Percentiles rank a stretch among this genome's conserved stretches.
These are phyloP conservation scores for Synodontis membranacea DNA, from an alignment of 2,113 vertebrate species.

Conservation along the genomic window DNA sequence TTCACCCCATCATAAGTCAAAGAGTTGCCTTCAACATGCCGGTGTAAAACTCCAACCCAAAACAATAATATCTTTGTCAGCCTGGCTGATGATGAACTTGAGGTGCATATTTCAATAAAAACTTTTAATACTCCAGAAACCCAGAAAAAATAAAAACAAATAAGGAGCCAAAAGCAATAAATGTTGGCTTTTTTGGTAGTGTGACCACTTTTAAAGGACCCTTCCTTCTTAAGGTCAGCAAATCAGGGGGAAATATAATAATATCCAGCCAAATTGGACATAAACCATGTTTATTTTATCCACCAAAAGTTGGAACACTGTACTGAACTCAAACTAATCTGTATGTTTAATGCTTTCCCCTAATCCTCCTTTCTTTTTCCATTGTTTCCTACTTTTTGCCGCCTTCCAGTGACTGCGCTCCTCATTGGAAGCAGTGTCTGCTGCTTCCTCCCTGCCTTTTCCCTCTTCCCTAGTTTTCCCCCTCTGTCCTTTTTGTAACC, in stretches of 20 bases:
- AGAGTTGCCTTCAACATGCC: conserved; percentile 47
- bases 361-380: conserved; percentile 16
- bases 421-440: conserved; percentile 61
- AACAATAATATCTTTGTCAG: conserved; percentile 58
- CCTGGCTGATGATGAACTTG: conserved; percentile 32
- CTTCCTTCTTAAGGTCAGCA: conserved; percentile 16
- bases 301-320: not conserved
- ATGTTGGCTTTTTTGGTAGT: conserved; percentile 27
- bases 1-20: conserved; percentile 55
- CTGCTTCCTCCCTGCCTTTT: conserved; percentile 18
- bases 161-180: conserved; percentile 28
- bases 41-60: conserved; percentile 27
- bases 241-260: not conserved
- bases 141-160: conserved; percentile 31
- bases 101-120: conserved; percentile 46
- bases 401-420: conserved; percentile 53
- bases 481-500: conserved; percentile 55
- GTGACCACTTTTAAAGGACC: not conserved
- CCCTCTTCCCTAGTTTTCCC: not conserved
- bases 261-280: conserved; percentile 9
- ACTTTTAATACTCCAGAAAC: conserved; percentile 40
- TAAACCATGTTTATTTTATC: conserved; percentile 28
- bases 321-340: not conserved
- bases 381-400: conserved; percentile 31
- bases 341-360: not conserved